Percentiles rank a stretch among this genome's conserved stretches.
Evolutionary conservation across 2,888 invertebrate genomes (phyloP).

Genomic region (Aporophyla nigra): DNA sequence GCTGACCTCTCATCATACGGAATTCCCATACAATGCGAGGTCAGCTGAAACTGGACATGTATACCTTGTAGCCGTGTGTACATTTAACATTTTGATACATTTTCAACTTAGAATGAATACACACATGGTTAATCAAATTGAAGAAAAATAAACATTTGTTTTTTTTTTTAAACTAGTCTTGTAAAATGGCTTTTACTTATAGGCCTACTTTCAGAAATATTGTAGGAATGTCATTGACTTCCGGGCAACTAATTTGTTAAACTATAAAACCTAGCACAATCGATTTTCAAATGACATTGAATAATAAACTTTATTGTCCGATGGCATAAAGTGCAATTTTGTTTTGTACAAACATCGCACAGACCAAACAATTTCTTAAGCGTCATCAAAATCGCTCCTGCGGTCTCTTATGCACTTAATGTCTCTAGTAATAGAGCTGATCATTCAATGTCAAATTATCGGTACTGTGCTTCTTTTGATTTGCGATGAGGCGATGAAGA

Average conservation of each 20-base stretch:
- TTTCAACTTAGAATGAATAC: constrained; percentile 22
- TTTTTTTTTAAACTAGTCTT: not conserved
- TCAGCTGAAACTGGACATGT: too few relatives aligned
- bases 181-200: not conserved
- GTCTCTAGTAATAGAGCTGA: not conserved
- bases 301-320: not conserved
- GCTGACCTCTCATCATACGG: too few relatives aligned
- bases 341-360: not conserved
- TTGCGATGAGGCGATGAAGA: not conserved
- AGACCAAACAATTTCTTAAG: not conserved
- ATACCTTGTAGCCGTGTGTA: not conserved
- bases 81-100: constrained; percentile 6
- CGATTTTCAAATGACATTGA: not conserved
- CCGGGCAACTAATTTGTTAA: not conserved
- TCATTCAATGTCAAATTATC: not conserved
- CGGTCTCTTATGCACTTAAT: not conserved
- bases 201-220: not conserved
- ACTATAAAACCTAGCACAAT: not conserved
- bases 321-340: not conserved
- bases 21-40: too few relatives aligned
- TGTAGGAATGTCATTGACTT: not conserved
- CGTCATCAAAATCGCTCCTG: not conserved
- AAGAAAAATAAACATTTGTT: not conserved
- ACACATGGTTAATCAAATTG: constrained; percentile 22
- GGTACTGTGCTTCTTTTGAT: not conserved